Base-by-base conservation (phyloP, 1,140 invertebrate genomes). In the Batillaria attramentaria region DNA sequence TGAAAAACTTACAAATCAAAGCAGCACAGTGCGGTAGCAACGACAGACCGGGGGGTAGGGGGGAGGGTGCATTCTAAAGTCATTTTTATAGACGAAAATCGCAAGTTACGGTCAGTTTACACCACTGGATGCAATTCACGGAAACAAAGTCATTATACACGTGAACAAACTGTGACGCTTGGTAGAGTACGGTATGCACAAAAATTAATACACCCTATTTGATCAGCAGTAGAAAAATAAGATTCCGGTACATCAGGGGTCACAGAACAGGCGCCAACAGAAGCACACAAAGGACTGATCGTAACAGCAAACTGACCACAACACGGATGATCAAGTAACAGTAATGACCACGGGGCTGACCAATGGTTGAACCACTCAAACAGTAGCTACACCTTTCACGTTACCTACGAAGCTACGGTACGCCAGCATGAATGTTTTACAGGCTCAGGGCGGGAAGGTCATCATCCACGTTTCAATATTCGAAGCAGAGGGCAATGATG, bases 161-260 rank as follows among this genome's bases (percentile, higher is more conserved):
- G 57, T 31, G 8, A 24, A 62, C 57, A 10, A 62, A n/a, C n/a
- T n/a, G n/a, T n/a, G n/a, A n/a, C n/a, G n/a, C n/a, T n/a, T n/a
- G n/a, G n/a, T 31, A 60, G 57, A 20, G 57, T 3, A 3, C 20
- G 24, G 24, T 50, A 13, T 50, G 46, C 46, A 13, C 24, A 13
- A 60, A 6, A 24, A n/a, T 31, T 0, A 24, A 62, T 1, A 28
- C 57, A 62, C 57, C 8, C 57, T 5, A 5, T 62, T n/a, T n/a
- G n/a, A 54, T 62, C 57, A 62, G 57, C 57, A 62, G 57, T 62
- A 62, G n/a, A 62, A 62, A 62, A 62, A 62, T 62, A 62, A 16
- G 57, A 62, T 62, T 62, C 57, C 13, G 57, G n/a, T n/a, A n/a
- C 57, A 1, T 3, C 33, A 6, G 33, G n/a, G 24, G 8, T 24